phyloP scores from a whole-genome alignment of 1,140 invertebrate genomes.

The Atta cephalotes region DNA sequence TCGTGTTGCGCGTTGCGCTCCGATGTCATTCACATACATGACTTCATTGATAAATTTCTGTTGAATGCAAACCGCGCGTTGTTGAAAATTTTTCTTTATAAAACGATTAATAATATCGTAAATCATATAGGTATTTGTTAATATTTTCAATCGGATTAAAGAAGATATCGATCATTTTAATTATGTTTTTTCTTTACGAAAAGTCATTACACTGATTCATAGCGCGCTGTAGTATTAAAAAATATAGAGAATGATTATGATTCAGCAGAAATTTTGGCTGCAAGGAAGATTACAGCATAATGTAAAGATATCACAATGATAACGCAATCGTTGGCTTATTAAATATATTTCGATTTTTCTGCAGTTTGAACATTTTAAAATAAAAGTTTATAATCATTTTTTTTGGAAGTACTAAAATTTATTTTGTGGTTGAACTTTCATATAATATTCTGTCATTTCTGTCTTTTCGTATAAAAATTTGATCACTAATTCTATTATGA shows the following conservation, averaged over 20 bases:
- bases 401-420: slow-evolving; percentile 1
- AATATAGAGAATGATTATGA: background rate
- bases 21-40: slow-evolving; percentile 32
- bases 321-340: background rate
- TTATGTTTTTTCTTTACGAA: background rate
- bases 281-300: background rate
- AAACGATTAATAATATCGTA: background rate
- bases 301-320: background rate
- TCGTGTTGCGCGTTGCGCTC: background rate
- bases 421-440: background rate
- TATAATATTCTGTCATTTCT: background rate
- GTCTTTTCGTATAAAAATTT: slow-evolving; percentile 23
- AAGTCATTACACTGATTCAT: background rate
- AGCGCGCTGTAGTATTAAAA: background rate
- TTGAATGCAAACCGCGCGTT: background rate
- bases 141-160: background rate
- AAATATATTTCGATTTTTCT: background rate
- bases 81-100: background rate
- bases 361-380: background rate
- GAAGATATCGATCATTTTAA: background rate
- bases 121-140: background rate
- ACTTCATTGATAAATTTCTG: slow-evolving; percentile 46
- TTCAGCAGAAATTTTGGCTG: background rate
- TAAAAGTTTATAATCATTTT: background rate
- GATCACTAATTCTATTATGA: background rate